A percentile compares a stretch with the other conserved stretches of the same genome.
Conservation (phyloP, 2,797 vertebrate species). For the Jordanella pulchra region DNA sequence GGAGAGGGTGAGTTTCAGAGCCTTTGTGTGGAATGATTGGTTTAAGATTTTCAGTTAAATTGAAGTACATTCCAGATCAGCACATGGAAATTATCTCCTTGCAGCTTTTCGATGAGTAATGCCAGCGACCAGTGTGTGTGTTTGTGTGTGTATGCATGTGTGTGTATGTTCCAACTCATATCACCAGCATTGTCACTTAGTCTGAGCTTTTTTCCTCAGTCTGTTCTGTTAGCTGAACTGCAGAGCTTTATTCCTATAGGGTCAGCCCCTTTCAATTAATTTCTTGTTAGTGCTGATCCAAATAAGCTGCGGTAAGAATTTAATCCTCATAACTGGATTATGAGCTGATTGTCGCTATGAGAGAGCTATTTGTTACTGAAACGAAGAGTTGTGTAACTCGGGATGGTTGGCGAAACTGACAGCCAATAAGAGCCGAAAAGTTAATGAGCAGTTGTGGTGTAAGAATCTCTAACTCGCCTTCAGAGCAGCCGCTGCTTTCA, state of each 20-base stretch:
- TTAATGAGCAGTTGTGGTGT: conserved; percentile 1
- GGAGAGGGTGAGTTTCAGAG: not conserved
- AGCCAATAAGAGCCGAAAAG: conserved; percentile 28
- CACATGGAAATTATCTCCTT: conserved; percentile 45
- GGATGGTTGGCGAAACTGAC: conserved; percentile 36
- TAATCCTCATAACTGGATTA: conserved; percentile 81
- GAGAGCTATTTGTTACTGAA: conserved; percentile 62
- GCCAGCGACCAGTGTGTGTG: conserved; percentile 40
- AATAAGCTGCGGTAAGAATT: conserved; percentile 79
- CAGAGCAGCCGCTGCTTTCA: conserved; percentile 19
- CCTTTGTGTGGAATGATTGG: conserved; percentile 23
- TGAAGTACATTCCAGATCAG: conserved; percentile 29
- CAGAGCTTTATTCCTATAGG: conserved; percentile 64
- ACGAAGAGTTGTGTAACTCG: conserved; percentile 55
- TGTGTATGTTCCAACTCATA: conserved; percentile 62
- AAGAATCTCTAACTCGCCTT: conserved; percentile 17
- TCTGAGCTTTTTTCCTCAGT: conserved; percentile 57
- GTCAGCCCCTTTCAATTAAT: conserved; percentile 79
- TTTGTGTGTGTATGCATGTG: conserved; percentile 12
- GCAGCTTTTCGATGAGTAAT: conserved; percentile 46
- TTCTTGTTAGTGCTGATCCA: conserved; percentile 76
- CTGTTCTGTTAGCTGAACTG: conserved; percentile 62
- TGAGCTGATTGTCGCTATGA: conserved; percentile 63
- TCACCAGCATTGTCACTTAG: conserved; percentile 58
- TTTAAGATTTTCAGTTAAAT: conserved; percentile 40